Base-by-base conservation (phyloP, 2,113 vertebrate species). In the Forbesichthys agassizii region DNA sequence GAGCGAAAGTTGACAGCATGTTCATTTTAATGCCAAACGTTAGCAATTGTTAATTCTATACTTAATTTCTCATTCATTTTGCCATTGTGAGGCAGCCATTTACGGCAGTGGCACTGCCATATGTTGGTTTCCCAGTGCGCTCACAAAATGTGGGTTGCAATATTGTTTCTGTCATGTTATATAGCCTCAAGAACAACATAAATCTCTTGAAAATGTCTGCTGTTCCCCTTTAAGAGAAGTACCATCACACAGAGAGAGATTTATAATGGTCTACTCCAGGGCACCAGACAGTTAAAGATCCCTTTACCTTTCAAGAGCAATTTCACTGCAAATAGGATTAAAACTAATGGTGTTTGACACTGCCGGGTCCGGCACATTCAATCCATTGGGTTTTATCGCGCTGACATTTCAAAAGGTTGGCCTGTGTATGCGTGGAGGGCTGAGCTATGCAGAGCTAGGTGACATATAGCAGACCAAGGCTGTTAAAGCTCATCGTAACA, bases 321-420 rank as follows among this genome's bases (percentile, higher is more conserved):
- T 88, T 90, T 91, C 82, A 85, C 77, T 68, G 14, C 88, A 89
- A 91, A 92, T 81, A 84, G 88, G 88, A 91, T 93, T 92, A 90
- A 92, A 93, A 87, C 81, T 88, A 91, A 91, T 90, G 84, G 85
- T 73, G 84, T 93, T 89, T 90, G 91, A 93, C 91, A 89, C 88
- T 77, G 58, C 63, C 75, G 54, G 84, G 88, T 84, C 85, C 77
- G 78, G 83, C 79, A 77, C 80, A 83, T 88, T 83, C 84, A 86
- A 88, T 89, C 86, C 83, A 76, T 83, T 58, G 68, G 63, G 81
- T 84, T 93, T 90, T 90, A 91, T 89, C 78, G 57, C 55, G 53
- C 80, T 92, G 91, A 93, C 90, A 93, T 94, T 94, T 94, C 80
- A 74, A 93, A 91, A 92, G 12, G 91, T 90, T 92, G 88, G 75